A percentile compares a stretch with the other conserved stretches of the same genome.
Conservation (phyloP, 2,888 invertebrate genomes). For the Calliopum simillimum region DNA sequence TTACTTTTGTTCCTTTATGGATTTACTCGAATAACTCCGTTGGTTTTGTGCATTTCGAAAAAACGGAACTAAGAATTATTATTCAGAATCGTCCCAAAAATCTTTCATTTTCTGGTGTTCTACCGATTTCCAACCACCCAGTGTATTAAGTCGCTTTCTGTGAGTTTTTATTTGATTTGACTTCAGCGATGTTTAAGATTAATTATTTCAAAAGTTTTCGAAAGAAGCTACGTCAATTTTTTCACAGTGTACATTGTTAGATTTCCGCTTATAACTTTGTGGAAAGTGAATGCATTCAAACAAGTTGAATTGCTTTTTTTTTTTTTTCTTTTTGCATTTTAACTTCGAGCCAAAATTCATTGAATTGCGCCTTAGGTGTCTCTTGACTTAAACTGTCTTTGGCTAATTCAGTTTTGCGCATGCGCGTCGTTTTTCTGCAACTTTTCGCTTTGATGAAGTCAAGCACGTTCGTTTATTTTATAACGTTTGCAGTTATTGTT, state of each 20-base stretch:
- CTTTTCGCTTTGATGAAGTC: not conserved
- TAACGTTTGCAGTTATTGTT: not conserved
- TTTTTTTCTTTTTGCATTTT: no score
- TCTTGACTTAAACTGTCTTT: not conserved
- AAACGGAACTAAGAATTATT: no score
- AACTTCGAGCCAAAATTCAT: not conserved
- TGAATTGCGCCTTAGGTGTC: slow-evolving; percentile 3
- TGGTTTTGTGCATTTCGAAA: no score
- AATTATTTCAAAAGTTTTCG: no score
- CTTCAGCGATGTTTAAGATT: no score
- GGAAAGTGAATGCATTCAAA: slow-evolving; percentile 15
- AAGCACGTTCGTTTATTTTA: not conserved
- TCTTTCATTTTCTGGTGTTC: no score
- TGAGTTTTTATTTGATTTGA: not conserved
- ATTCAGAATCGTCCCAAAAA: no score
- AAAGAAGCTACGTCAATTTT: no score
- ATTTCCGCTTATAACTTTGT: not conserved
- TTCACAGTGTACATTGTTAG: not conserved
- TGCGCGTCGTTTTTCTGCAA: not conserved
- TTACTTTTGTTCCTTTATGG: no score
- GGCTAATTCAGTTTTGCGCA: slow-evolving; percentile 5
- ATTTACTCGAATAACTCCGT: no score
- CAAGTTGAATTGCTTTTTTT: not conserved
- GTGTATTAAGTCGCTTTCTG: not conserved
- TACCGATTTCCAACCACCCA: no score